A percentile compares a stretch with the other conserved stretches of the same genome.
phyloP scores from a whole-genome alignment of 2,888 invertebrate species.

The Phengaris alcon region DNA sequence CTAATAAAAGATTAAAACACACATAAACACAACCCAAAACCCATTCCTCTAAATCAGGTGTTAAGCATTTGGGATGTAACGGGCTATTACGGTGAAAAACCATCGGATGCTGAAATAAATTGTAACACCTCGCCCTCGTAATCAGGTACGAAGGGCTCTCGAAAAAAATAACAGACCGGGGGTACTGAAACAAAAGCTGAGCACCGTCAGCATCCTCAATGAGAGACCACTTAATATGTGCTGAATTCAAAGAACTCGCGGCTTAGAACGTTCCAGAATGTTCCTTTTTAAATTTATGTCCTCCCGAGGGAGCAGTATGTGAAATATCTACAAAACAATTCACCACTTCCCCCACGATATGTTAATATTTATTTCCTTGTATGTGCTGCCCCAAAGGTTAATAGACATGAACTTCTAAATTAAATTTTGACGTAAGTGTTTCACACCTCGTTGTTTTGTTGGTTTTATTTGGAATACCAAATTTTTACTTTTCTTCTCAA shows the following conservation, averaged over 20 bases:
- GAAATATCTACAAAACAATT: constrained; percentile 55
- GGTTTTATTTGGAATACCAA: no score
- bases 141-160: constrained; percentile 71
- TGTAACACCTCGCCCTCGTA: constrained; percentile 64
- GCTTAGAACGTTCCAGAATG: constrained; percentile 57
- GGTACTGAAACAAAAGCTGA: constrained; percentile 77
- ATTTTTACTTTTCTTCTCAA: no score
- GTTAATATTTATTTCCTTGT: constrained; percentile 36
- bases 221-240: constrained; percentile 72
- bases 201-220: constrained; percentile 67
- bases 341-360: constrained; percentile 39
- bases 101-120: constrained; percentile 69
- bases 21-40: constrained; percentile 21
- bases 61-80: constrained; percentile 59
- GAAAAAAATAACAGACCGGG: constrained; percentile 67
- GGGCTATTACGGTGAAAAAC: constrained; percentile 61
- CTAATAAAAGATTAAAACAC: constrained; percentile 8
- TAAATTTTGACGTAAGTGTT: not conserved
- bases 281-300: constrained; percentile 64
- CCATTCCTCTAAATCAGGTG: constrained; percentile 52
- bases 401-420: constrained; percentile 22
- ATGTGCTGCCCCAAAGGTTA: constrained; percentile 31
- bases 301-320: constrained; percentile 59
- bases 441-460: not conserved
- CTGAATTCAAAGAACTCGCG: constrained; percentile 70